Conservation (phyloP, 2,888 invertebrate genomes). For the Willowsia nigromaculata region DNA sequence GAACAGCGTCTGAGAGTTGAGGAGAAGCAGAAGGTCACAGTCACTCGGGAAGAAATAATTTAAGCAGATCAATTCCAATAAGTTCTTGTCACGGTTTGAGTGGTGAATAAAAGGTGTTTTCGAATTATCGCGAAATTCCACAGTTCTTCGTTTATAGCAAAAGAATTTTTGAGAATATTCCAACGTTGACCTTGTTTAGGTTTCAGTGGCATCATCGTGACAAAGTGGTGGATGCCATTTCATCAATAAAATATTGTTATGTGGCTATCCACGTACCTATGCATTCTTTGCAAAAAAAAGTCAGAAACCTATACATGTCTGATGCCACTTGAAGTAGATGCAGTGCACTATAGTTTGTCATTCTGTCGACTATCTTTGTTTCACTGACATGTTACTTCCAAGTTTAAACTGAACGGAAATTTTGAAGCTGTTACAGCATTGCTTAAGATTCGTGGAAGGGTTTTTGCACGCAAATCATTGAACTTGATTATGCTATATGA, state of each 20-base stretch:
- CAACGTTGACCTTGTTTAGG: neutral
- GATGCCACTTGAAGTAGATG: neutral
- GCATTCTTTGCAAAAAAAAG: neutral
- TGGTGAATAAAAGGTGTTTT: neutral
- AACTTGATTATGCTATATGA: too few species aligned
- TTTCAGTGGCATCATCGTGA: neutral
- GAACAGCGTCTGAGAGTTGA: neutral
- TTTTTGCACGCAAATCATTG: too few species aligned
- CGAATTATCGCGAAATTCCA: neutral
- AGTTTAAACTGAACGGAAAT: neutral
- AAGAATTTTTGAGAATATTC: too few species aligned
- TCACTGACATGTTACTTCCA: neutral
- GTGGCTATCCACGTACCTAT: neutral
- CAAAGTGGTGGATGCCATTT: neutral
- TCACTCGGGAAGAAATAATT: neutral
- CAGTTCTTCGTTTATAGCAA: neutral
- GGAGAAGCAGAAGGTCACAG: neutral
- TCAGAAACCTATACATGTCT: too few species aligned
- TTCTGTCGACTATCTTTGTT: neutral
- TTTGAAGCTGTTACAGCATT: neutral
- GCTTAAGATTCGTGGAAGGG: too few species aligned
- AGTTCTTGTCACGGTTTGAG: neutral
- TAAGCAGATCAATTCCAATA: neutral
- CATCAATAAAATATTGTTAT: neutral
- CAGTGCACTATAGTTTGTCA: neutral